Evolutionary conservation across 2,888 invertebrate species (phyloP).

Genomic region (Pristionchus mayeri): DNA sequence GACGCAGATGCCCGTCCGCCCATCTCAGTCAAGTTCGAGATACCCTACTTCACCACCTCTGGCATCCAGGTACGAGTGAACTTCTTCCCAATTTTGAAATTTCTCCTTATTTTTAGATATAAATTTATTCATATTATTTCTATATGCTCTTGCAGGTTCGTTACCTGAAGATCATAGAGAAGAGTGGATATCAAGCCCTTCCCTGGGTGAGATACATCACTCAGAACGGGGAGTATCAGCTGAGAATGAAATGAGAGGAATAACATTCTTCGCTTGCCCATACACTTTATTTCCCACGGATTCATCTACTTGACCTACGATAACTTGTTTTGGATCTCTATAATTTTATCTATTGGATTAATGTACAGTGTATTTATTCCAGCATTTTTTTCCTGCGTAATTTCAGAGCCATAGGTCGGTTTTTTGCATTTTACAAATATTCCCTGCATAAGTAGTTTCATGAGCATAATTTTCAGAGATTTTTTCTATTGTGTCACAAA

Average conservation of each 20-base stretch:
- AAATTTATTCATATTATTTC: too few relatives aligned
- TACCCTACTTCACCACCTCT: conserved; percentile 98
- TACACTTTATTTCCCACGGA: background rate
- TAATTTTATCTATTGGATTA: background rate
- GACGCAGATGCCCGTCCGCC: conserved; percentile 96
- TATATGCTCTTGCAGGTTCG: conserved; percentile 82
- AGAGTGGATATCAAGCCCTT: conserved; percentile 97
- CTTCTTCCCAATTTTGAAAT: background rate
- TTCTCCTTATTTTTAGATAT: too few relatives aligned
- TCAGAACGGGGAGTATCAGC: conserved; percentile 97
- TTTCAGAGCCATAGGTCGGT: background rate
- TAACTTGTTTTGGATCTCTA: conserved; percentile 18
- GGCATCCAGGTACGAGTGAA: conserved; percentile 89
- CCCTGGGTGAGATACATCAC: conserved; percentile 99
- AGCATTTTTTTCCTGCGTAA: background rate
- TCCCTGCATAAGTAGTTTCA: background rate
- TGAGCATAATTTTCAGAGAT: conserved; percentile 5
- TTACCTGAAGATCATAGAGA: conserved; percentile 97
- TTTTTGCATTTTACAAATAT: conserved; percentile 3
- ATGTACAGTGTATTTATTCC: conserved; percentile 25
- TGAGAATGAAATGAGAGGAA: conserved; percentile 82
- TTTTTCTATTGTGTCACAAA: background rate
- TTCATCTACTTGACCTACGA: background rate
- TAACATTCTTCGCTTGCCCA: background rate
- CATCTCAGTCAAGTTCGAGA: conserved; percentile 98